A percentile compares a stretch with the other conserved stretches of the same genome.
Conservation (phyloP, 2,888 invertebrate genomes). For the Belgica antarctica region DNA sequence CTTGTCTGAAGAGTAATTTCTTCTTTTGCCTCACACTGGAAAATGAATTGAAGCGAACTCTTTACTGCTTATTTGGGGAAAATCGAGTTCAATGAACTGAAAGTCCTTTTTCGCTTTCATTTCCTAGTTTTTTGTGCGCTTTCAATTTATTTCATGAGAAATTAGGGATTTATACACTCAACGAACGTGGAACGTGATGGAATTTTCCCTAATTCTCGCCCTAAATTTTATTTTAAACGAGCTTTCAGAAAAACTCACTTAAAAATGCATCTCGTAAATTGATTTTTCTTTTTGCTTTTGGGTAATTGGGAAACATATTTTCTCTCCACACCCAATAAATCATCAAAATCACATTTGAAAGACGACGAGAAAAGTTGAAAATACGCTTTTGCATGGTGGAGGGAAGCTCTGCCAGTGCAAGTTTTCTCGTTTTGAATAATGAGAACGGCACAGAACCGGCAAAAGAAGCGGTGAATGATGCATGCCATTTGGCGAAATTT, state of each 20-base stretch:
- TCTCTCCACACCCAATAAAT: slow-evolving; percentile 28
- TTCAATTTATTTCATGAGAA: slow-evolving; percentile 21
- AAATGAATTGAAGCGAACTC: slow-evolving; percentile 24
- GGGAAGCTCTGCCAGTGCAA: not conserved
- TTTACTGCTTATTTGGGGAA: slow-evolving; percentile 13
- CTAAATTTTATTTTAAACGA: not conserved
- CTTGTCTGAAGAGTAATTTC: not conserved
- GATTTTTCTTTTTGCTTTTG: not conserved
- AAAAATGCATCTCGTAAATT: slow-evolving; percentile 36
- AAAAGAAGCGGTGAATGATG: not conserved
- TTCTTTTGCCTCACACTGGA: not conserved
- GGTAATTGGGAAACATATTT: not conserved
- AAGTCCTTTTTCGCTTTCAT: not conserved
- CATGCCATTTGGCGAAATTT: slow-evolving; percentile 7
- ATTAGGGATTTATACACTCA: slow-evolving; percentile 14
- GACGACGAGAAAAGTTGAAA: not conserved
- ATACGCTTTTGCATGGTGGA: not conserved
- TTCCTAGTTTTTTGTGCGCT: not conserved
- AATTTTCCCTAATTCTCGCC: not conserved
- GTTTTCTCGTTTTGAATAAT: not conserved
- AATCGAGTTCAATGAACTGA: slow-evolving; percentile 37
- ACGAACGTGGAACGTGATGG: not conserved
- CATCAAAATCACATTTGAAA: slow-evolving; percentile 39
- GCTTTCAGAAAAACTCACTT: slow-evolving; percentile 15
- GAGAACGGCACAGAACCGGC: not conserved